These are phyloP conservation scores for Porites australiensis DNA, from an alignment of 64 coral and sea anemone genomes.

Conservation along the genomic window DNA sequence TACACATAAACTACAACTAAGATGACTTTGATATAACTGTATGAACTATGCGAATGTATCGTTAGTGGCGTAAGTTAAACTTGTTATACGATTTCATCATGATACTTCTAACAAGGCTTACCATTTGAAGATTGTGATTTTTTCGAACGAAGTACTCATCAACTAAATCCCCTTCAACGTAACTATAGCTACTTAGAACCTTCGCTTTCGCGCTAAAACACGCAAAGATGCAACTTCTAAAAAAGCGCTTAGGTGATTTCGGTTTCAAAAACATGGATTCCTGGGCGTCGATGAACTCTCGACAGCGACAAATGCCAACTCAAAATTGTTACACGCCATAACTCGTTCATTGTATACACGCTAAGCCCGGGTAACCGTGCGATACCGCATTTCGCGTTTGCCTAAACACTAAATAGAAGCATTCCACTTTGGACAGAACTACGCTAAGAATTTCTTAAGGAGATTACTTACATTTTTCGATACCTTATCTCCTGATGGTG, in stretches of 20 bases:
- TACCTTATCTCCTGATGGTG: neutral
- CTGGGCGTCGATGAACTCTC: neutral
- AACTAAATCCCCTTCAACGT: neutral
- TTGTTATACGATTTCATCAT: neutral
- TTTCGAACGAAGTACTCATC: slow-evolving; percentile 9
- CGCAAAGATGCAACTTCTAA: neutral
- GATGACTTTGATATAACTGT: too few species aligned
- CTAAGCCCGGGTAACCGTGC: neutral
- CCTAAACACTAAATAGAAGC: slow-evolving; percentile 7
- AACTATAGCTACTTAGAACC: neutral
- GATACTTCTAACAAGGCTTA: neutral
- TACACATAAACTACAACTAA: too few species aligned
- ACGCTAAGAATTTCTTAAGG: neutral
- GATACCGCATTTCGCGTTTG: neutral
- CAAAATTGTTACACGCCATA: neutral
- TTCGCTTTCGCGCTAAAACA: slow-evolving; percentile 16
- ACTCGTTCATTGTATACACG: neutral
- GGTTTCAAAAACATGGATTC: neutral
- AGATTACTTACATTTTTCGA: slow-evolving; percentile 30
- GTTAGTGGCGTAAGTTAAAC: neutral
- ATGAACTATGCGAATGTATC: neutral
- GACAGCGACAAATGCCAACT: neutral
- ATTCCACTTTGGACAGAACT: neutral
- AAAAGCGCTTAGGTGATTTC: neutral
- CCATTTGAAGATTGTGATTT: neutral